Base-by-base conservation (phyloP, 1,140 invertebrate species). In the Panonychus citri region DNA sequence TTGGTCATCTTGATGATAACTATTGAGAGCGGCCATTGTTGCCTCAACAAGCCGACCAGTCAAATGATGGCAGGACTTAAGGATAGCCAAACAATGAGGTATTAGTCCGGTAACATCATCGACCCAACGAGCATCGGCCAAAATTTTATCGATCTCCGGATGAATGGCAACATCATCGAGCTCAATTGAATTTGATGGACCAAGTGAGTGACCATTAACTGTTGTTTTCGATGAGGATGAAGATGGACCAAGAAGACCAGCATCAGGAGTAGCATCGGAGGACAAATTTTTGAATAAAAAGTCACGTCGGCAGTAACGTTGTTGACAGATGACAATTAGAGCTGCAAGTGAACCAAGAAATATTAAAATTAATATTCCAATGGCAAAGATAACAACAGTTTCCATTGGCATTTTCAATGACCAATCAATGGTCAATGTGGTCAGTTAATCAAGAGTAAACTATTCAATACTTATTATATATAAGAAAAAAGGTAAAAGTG, bases 81-180 rank as follows among this genome's bases (percentile, higher is more conserved):
- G 71, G 42, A 84, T 77, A 10, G 78, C 76, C 25, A 85, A 74
- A 63, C 81, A 83, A 62, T 83, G 79, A 24, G 81, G 79, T 48
- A 82, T 75, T 15, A 84, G 67, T 42, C 80, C 81, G 54, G 69
- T 71, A 0, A 77, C 78, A 71, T 81, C 79, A 61, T 79, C 78
- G 2, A 81, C 74, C 70, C 72, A 74, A 52, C 67, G 64, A 40
- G 75, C 71, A 63, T 77, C 73, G 34, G 72, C 67, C 21, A 78
- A 62, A 48, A 78, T 74, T 60, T 72, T 69, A 57, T 77, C 70
- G 55, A 77, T 68, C 58, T 74, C 69, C 19, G 71, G 71, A 58
- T 72, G 71, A 30, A 76, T 63, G 56, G 70, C 66, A 4, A 77
- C 73, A 66, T 76, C 73, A 54, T 72, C 73, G 50, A 77, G 62